Base-by-base conservation (phyloP, 30 jellyfish, hydroid and myxozoan genomes). In the Nemopilema nomurai region DNA sequence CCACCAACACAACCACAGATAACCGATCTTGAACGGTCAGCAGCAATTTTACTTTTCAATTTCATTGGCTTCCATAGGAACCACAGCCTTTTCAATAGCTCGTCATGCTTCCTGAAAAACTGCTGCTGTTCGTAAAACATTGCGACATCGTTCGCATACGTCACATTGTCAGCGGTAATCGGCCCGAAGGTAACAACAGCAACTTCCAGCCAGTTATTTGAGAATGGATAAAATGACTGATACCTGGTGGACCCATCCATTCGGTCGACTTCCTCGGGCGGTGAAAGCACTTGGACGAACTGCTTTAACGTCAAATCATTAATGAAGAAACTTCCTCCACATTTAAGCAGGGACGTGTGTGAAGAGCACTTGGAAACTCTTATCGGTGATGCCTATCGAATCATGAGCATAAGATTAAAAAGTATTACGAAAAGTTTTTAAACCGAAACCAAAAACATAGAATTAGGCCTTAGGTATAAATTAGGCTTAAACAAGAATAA, bases 1-100 rank as follows among this genome's bases (percentile, higher is more conserved):
- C 99, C 99, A 4, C 99, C 99, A 29, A 89, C 97, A 52, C 99
- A 94, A 28, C 99, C 99, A 76, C 99, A 94, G 18, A 89, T 94
- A 21, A 69, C 79, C 8, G 87, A 64, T 13, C 87, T 83, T 63
- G 92, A 28, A 28, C 99, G 97, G 73, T 94, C 99, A 4, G 94
- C 77, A 4, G 97, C 84, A 8, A 94, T 77, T 72, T 80, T 89
- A 67, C 89, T 70, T 24, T 67, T 65, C 28, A 94, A 77, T 18
- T 87, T 71, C 41, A 75, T 77, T 6, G 96, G 92, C 0, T 77
- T 80, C 99, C 99, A 94, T 27, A 94, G 79, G 81, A 89, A 94
- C 99, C 99, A 94, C 13, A 94, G 89, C 27, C 97, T 62, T 28
- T 89, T 94, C 23, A 95, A 51, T 20, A 82, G 41, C 41, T 50